phyloP scores from a whole-genome alignment of 2,797 vertebrate genomes.

The Takifugu rubripes region DNA sequence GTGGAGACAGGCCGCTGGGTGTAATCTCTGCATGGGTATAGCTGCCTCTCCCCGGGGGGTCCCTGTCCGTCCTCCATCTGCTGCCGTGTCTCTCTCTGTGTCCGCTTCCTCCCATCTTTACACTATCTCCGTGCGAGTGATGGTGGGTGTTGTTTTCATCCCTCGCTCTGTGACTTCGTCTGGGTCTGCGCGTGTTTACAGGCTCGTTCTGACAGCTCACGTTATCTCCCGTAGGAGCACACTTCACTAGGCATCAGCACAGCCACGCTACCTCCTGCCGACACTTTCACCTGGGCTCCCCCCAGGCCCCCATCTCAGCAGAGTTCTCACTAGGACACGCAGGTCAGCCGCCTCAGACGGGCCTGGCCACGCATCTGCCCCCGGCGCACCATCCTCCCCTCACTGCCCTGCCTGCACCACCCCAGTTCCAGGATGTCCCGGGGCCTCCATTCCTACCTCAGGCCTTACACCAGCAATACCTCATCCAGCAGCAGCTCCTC shows the following conservation, averaged over 20 bases:
- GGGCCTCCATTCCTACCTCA: constrained; percentile 98
- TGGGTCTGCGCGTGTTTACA: constrained; percentile 5
- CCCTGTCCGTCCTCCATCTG: constrained; percentile 51
- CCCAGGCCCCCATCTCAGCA: constrained; percentile 88
- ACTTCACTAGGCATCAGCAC: constrained; percentile 98
- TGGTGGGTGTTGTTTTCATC: constrained; percentile 1
- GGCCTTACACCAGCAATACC: constrained; percentile 99
- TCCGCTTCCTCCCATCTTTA: constrained; percentile 17
- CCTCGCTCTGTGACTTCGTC: constrained; percentile 9
- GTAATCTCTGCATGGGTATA: constrained; percentile 41
- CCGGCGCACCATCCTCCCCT: constrained; percentile 87
- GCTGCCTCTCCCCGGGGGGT: constrained; percentile 27
- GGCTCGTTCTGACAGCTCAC: constrained; percentile 30
- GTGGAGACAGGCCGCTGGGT: constrained; percentile 26
- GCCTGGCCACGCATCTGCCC: constrained; percentile 87
- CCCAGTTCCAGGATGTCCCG: constrained; percentile 92
- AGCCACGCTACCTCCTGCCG: constrained; percentile 99
- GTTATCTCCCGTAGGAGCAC: constrained; percentile 82
- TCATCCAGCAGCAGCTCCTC: constrained; percentile 98
- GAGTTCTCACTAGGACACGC: constrained; percentile 83
- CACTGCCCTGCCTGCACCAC: constrained; percentile 83
- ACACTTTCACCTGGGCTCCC: constrained; percentile 90
- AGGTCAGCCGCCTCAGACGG: constrained; percentile 80
- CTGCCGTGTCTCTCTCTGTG: constrained; percentile 36
- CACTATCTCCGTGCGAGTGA: constrained; percentile 15